Base-by-base conservation (phyloP, 1,140 invertebrate species). In the Drosophila lini region DNA sequence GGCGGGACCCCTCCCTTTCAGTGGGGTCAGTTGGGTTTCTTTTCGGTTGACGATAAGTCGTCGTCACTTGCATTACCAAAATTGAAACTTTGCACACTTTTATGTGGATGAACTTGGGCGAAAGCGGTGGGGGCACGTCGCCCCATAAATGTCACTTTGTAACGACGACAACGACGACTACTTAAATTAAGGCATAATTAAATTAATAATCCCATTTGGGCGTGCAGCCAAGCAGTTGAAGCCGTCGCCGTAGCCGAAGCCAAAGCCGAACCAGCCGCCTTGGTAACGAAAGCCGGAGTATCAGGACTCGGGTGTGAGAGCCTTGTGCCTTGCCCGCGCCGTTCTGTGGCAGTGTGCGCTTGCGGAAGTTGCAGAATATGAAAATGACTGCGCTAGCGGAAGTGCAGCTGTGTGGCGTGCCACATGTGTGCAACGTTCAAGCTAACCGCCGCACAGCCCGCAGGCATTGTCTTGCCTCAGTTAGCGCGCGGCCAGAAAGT, bases 101-200 rank as follows among this genome's bases (percentile, higher is more conserved):
- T 73, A 68, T 69, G 42, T 50, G 59, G 42, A 53, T 44, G 55
- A 62, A 64, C 41, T 57, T 56, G 61, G 36, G 45, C 25, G 10
- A 63, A 42, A n/a, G 34, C n/a, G 48, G 48, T 13, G 16, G 25
- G 16, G 15, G 48, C 19, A 16, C 42, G 34, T 45, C 47, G 38
- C 31, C 59, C 57, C 78, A 71, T 79, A 77, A 77, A 79, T 83
- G 76, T 86, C 80, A 88, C 76, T 88, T 78, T 89, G 84, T 83
- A 80, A 69, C 57, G 57, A 76, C 78, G 61, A 76, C 77, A 59
- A 67, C 64, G 81, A 78, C 67, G 81, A 90, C 85, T 89, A 89
- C 85, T 89, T 89, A 90, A 89, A 89, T 89, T 91, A 89, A 88
- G 81, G 85, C 81, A 77, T 89, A 89, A 89, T 89, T 89, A 91